Base-by-base conservation (phyloP, 2,888 invertebrate genomes). In the Drosophila quasianomalipes region DNA sequence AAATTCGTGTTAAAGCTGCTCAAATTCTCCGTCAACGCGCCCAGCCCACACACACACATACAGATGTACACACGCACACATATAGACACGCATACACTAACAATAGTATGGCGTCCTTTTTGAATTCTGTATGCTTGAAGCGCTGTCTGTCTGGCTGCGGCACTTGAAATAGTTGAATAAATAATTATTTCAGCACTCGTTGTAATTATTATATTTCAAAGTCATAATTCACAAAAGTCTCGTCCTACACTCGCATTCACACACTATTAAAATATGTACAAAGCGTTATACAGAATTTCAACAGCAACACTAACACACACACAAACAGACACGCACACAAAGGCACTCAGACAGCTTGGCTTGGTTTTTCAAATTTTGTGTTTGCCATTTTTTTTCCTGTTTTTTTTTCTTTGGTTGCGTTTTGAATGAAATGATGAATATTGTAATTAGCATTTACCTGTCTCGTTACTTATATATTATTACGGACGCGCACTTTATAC, bases 231-330 rank as follows among this genome's bases (percentile, higher is more conserved):
- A 57, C 65, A 69, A 81, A 81, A 71, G 67, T 67, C 66, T 60
- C 59, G 76, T 78, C 79, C 83, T 82, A 73, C 70, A 70, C 68
- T 80, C 61, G 79, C 79, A 80, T 82, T 65, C 51, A 67, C 72
- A 80, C 74, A 83, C 74, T 51, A 82, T 64, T 59, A 67, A 65
- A 74, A 58, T 61, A 55, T 70, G 75, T 75, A 74, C 76, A 88
- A 82, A 85, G 90, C 85, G 90, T 89, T 89, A 91, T 89, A 89
- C 85, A 89, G 88, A 89, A 89, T 85, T 89, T 89, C 84, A 85
- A 89, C 79, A 89, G 82, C 67, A 76, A 71, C 79, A 82, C 76
- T 65, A 58, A 66, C 67, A 78, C 78, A 78, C 82, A 22, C 47
- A 47, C 47, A 41, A 41, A n/a, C n/a, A 47, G 47, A 47, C 26